Base-by-base conservation (phyloP, 2,888 invertebrate genomes). In the Cabera pusaria region DNA sequence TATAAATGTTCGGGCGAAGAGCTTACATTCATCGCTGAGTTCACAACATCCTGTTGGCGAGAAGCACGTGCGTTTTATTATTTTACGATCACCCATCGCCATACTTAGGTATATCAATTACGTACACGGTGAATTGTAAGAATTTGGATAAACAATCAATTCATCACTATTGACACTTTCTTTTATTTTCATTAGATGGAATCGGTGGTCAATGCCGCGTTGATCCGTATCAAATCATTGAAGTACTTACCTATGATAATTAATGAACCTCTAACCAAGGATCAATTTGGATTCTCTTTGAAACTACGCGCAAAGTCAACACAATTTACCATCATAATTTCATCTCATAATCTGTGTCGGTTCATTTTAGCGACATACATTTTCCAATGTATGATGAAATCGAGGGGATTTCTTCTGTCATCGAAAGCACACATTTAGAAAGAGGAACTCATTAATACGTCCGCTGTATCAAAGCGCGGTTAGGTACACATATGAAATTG, bases 31-130 rank as follows among this genome's bases (percentile, higher is more conserved):
- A 68, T 53, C 53, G 60, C 61, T 45, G 52, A 62, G 59, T 58
- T 65, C 64, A 69, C 63, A 65, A 71, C 74, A 76, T 78, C 80
- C 76, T 78, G 78, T 66, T 74, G 63, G 73, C 67, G 56, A 59
- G 56, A 55, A 63, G 65, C 78, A 74, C 76, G 73, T 72, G 76
- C 73, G 61, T 67, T 72, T 70, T 65, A 71, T 68, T 67, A 70
- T 72, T 70, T 72, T 66, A 74, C 62, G 63, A 63, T 61, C 56
- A 52, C 59, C 52, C 51, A 59, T 52, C 52, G 52, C 39, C 49
- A 44, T 51, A 52, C 46, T 36, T 14, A 14, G 14, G n/a, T 27
- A 23, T 37, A 33, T 37, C 25, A 17, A 38, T 7, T 37, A n/a
- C 32, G 11, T 32, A 27, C 26, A 5, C 11, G n/a, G n/a, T n/a